A percentile compares a stretch with the other conserved stretches of the same genome.
Evolutionary conservation across 2,797 vertebrate genomes (phyloP).

Genomic region (Meda fulgida): DNA sequence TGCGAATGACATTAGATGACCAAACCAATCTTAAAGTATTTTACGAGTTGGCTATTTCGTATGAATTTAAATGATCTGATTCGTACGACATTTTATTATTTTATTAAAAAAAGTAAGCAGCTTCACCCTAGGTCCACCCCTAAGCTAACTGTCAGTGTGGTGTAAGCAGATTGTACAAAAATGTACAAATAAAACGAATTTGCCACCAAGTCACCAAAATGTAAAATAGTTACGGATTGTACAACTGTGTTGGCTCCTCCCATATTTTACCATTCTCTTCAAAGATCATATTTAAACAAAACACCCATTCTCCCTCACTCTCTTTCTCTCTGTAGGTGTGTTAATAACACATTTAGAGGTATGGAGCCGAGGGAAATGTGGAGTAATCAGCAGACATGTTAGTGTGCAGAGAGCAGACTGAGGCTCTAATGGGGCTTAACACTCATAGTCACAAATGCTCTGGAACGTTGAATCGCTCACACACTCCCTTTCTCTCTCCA

Average conservation of each 20-base stretch:
- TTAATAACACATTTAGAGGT: conserved; percentile 75
- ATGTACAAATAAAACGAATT: neutral
- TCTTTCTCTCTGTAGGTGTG: conserved; percentile 59
- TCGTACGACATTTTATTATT: neutral
- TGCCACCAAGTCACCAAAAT: neutral
- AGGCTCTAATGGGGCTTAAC: conserved; percentile 70
- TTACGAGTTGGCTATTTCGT: neutral
- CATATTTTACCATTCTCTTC: neutral
- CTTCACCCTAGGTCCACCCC: neutral
- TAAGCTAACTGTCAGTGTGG: neutral
- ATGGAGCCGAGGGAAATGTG: conserved; percentile 73
- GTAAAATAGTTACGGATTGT: neutral
- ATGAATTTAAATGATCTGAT: neutral
- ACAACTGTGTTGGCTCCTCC: neutral
- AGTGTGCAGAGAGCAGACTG: conserved; percentile 61
- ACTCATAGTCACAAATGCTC: conserved; percentile 7
- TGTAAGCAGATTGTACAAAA: neutral
- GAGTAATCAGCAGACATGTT: conserved; percentile 73
- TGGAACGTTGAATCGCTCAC: conserved; percentile 21
- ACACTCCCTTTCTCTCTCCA: conserved; percentile 12
- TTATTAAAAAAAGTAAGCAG: neutral
- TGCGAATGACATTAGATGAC: neutral
- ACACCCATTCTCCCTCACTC: neutral
- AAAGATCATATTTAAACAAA: conserved; percentile 1
- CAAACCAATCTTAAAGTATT: neutral